Evolutionary conservation across 1,140 invertebrate species (phyloP).

Genomic region (Sycophaga agraensis): DNA sequence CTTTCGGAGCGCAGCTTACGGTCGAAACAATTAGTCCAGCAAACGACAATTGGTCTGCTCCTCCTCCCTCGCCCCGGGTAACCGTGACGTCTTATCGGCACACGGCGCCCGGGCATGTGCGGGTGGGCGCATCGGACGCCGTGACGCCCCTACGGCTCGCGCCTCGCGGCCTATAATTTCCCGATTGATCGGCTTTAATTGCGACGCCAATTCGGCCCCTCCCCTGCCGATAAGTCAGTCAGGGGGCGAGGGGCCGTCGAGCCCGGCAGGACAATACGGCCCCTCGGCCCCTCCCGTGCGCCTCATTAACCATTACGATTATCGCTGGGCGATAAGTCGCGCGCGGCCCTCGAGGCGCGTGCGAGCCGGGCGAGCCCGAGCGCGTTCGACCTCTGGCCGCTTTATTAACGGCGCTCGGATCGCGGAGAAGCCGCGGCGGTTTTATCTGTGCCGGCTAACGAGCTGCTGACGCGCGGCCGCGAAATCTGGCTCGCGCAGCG

Average conservation of each 20-base stretch:
- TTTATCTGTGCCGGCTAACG: too few species aligned
- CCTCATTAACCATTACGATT: slow-evolving; percentile 27
- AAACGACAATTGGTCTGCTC: too few species aligned
- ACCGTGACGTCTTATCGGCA: slow-evolving; percentile 5
- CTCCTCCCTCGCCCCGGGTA: background rate
- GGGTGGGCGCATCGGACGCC: background rate
- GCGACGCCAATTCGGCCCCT: slow-evolving; percentile 15
- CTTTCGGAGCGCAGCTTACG: too few species aligned
- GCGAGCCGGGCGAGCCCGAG: background rate
- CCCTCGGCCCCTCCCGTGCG: too few species aligned
- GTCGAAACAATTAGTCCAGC: too few species aligned
- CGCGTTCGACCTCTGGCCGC: too few species aligned
- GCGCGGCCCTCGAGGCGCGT: background rate
- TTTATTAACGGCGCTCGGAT: too few species aligned
- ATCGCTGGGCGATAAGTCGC: slow-evolving; percentile 15
- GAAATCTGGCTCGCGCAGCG: too few species aligned
- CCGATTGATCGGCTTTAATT: slow-evolving; percentile 28
- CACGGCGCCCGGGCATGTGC: background rate
- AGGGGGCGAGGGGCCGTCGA: background rate
- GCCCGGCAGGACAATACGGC: background rate
- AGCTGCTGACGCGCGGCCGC: too few species aligned
- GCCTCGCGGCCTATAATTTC: slow-evolving; percentile 15
- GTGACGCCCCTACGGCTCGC: background rate
- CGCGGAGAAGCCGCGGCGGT: too few species aligned
- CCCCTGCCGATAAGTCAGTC: slow-evolving; percentile 6